phyloP scores from a whole-genome alignment of 2,888 invertebrate genomes.

The Micropterix aruncella region DNA sequence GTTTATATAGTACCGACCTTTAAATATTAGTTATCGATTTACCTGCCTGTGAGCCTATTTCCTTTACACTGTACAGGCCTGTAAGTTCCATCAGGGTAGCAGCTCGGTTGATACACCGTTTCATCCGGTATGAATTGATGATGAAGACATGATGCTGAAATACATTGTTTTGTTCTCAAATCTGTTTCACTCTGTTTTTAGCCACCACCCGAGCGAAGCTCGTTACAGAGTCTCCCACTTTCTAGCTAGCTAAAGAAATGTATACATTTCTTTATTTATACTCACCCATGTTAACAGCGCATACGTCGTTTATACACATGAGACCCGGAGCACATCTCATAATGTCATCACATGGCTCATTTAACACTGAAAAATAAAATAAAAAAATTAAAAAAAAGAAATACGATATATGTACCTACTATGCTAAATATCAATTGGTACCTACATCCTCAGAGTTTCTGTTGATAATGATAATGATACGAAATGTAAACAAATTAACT shows the following conservation, averaged over 20 bases:
- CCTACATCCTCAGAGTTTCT: too few relatives aligned
- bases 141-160: constrained; percentile 2
- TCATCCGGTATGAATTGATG: constrained; percentile 2
- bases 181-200: not conserved
- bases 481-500: too few relatives aligned
- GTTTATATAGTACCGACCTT: too few relatives aligned
- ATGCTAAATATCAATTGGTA: too few relatives aligned
- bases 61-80: constrained; percentile 55
- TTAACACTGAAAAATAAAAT: too few relatives aligned
- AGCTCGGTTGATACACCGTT: constrained; percentile 21
- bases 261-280: too few relatives aligned
- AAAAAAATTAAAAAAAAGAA: too few relatives aligned
- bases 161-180: constrained; percentile 2
- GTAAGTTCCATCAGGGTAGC: constrained; percentile 41
- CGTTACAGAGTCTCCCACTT: constrained; percentile 22
- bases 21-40: too few relatives aligned
- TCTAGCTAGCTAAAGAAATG: constrained; percentile 18
- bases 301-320: constrained; percentile 14
- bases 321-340: constrained; percentile 22
- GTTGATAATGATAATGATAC: too few relatives aligned
- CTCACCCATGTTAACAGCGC: constrained; percentile 16
- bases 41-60: constrained; percentile 44
- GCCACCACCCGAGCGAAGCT: not conserved
- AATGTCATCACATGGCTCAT: too few relatives aligned
- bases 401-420: too few relatives aligned